These are phyloP conservation scores for Odontomachus brunneus DNA, from an alignment of 1,140 invertebrate species.

Conservation along the genomic window DNA sequence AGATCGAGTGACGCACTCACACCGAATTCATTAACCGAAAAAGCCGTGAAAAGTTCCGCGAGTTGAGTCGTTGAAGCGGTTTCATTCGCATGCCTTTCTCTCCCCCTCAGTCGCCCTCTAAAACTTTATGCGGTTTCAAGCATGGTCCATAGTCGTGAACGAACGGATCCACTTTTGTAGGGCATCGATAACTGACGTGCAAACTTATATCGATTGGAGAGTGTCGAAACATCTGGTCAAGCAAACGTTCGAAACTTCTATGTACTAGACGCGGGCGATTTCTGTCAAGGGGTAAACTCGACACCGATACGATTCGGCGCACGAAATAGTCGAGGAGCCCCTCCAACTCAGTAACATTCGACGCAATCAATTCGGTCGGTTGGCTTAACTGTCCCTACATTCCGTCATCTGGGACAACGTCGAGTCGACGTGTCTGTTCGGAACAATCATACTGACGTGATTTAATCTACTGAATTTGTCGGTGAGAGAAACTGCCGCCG, in stretches of 20 bases:
- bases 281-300: constrained; percentile 49
- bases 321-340: constrained; percentile 29
- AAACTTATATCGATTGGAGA: constrained; percentile 35
- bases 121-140: constrained; percentile 7
- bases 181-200: constrained; percentile 4
- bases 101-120: no score
- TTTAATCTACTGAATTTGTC: constrained; percentile 59
- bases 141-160: neutral
- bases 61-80: neutral
- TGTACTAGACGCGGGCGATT: constrained; percentile 1
- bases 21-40: neutral
- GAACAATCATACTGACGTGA: constrained; percentile 52
- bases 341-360: constrained; percentile 49
- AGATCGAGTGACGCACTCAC: neutral
- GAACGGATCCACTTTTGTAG: neutral
- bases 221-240: constrained; percentile 48
- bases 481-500: constrained; percentile 16
- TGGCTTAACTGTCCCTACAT: constrained; percentile 56
- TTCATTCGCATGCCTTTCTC: neutral
- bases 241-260: constrained; percentile 45
- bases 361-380: constrained; percentile 52
- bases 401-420: constrained; percentile 53
- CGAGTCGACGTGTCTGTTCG: constrained; percentile 49
- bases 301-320: constrained; percentile 39
- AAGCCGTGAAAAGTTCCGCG: neutral